Evolutionary conservation across 2,113 vertebrate species (phyloP), one percentile per base, ranked within the genome.

Genomic region (Gadus chalcogrammus): DNA sequence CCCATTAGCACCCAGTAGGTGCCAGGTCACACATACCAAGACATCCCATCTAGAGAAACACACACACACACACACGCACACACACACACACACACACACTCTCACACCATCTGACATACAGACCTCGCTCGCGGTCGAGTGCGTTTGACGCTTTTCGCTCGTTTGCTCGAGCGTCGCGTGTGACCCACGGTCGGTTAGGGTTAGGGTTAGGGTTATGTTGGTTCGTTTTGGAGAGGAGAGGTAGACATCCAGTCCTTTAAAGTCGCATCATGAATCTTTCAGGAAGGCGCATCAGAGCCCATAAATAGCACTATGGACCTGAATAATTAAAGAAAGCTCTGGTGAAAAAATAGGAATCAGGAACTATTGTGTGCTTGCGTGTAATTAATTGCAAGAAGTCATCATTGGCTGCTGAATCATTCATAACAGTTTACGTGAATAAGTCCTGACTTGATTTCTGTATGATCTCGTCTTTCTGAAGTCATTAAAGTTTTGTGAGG

Each of bases 251-350:
- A 64, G 80, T 84, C 78, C 73, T 88, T 85, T 83, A 85, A 69
- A 85, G 82, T 80, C 75, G 69, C 69, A 9, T 82, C 88, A 88
- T 91, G 78, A 80, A 91, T 91, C 83, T 90, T 91, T 90, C 64
- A 91, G 79, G 79, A 85, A n/a, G 18, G 64, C 70, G 77, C 85
- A 80, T 90, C 84, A 69, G 71, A 75, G 59, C 69, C 85, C 83
- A 83, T 76, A 87, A 90, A 89, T 91, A 89, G 84, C 70, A 31
- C 60, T 52, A 64, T 17, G 15, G 4, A 71, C 16, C 38, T 90
- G 38, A 91, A 91, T 90, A 84, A 91, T 90, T 88, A 64, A 91
- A 70, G 66, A 69, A 38, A 75, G 61, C 63, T 74, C 85, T 76
- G 73, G 80, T 78, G 77, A 77, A 89, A 79, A 89, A 62, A 71